These are phyloP conservation scores for Periparus ater DNA, from an alignment of 2,797 vertebrate genomes.

Conservation along the genomic window DNA sequence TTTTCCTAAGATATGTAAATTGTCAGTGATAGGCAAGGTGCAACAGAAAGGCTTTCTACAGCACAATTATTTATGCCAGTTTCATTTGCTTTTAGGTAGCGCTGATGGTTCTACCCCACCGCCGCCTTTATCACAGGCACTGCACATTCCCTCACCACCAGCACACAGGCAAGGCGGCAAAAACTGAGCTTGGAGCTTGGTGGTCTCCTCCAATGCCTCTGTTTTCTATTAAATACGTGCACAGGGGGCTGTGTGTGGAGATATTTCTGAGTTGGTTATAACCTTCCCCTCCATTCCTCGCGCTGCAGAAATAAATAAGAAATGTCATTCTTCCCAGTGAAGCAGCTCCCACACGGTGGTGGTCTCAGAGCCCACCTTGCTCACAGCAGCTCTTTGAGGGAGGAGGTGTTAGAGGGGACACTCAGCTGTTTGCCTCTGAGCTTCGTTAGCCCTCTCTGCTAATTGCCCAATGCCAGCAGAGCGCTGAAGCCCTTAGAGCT, in stretches of 20 bases:
- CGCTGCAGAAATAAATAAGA: rapidly evolving
- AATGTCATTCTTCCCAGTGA: background rate
- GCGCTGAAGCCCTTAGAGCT: background rate
- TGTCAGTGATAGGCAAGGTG: slow-evolving; percentile 79
- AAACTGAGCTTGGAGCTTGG: slow-evolving; percentile 10
- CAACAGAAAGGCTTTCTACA: slow-evolving; percentile 75
- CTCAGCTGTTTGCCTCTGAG: background rate
- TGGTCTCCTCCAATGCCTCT: background rate
- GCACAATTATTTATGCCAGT: slow-evolving; percentile 80
- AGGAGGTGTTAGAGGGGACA: background rate
- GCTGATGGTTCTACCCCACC: slow-evolving; percentile 58
- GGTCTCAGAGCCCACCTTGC: background rate
- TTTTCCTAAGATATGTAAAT: slow-evolving; percentile 83
- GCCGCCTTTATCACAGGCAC: slow-evolving; percentile 67
- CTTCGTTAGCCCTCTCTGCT: background rate
- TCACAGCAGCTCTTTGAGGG: background rate
- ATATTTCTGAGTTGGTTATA: background rate
- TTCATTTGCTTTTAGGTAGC: slow-evolving; percentile 77
- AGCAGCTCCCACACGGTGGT: background rate
- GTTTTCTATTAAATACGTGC: background rate
- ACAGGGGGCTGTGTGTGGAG: background rate
- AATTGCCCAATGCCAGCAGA: background rate
- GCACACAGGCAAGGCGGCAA: slow-evolving; percentile 32
- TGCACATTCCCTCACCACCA: slow-evolving; percentile 66
- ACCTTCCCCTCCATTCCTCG: background rate